Evolutionary conservation across 2,797 vertebrate species (phyloP).

Genomic region (Aulostomus chinensis): DNA sequence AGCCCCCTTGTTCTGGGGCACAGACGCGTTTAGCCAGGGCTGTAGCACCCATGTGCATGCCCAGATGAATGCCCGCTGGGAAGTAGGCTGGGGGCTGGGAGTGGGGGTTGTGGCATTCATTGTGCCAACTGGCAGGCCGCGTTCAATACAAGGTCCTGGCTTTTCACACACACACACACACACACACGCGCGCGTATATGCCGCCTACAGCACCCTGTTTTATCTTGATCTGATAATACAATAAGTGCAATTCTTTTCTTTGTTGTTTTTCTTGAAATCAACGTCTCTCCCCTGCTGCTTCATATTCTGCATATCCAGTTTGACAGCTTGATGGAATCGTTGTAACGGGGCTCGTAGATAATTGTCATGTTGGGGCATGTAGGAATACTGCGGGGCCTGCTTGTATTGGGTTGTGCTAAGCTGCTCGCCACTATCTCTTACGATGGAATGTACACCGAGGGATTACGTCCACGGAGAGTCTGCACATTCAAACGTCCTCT

Average conservation of each 20-base stretch:
- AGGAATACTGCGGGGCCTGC: slow-evolving; percentile 10
- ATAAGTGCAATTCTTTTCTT: slow-evolving; percentile 22
- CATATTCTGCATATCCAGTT: slow-evolving; percentile 60
- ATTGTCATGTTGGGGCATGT: slow-evolving; percentile 55
- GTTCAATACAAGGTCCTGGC: slow-evolving; percentile 63
- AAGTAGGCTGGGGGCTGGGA: slow-evolving; percentile 63
- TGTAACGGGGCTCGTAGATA: slow-evolving; percentile 49
- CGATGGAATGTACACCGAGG: neutral
- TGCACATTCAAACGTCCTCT: neutral
- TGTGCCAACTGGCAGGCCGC: slow-evolving; percentile 70
- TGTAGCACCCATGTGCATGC: slow-evolving; percentile 77
- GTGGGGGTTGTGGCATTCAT: slow-evolving; percentile 68
- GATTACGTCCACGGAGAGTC: neutral
- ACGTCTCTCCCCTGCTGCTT: slow-evolving; percentile 39
- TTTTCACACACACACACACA: slow-evolving; percentile 45
- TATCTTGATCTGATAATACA: slow-evolving; percentile 24
- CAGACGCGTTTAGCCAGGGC: slow-evolving; percentile 68
- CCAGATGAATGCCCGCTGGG: slow-evolving; percentile 79
- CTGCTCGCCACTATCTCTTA: slow-evolving; percentile 25
- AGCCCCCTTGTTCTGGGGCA: slow-evolving; percentile 72
- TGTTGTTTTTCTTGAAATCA: slow-evolving; percentile 27
- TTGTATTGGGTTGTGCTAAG: slow-evolving; percentile 39
- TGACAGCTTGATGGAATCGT: slow-evolving; percentile 59
- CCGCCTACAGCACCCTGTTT: slow-evolving; percentile 18
- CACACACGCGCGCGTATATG: slow-evolving; percentile 11